Evolutionary conservation across 2,797 vertebrate species (phyloP), one percentile per base, ranked within the genome.

Genomic region (Champsocephalus esox): DNA sequence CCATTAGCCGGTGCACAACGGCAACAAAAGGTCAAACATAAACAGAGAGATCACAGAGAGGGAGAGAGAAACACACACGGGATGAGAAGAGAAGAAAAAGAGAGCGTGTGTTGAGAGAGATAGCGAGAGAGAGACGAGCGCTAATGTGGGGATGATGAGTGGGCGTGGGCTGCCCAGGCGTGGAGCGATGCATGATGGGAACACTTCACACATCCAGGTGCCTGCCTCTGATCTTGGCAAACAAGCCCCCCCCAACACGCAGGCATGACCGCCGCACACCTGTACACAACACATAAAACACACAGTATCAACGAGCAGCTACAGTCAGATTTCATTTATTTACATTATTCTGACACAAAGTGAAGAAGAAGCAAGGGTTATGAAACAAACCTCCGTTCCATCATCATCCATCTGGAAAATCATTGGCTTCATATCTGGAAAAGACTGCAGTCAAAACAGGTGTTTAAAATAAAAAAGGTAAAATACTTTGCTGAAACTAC

Each of bases 21-120:
- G 88, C 85, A 77, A 90, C 90, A 90, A 91, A 91, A 92, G 94
- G 94, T 95, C 94, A 92, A 84, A 89, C 88, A 90, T 87, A 92
- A 90, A 90, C 85, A 70, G 87, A 85, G 86, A 91, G 93, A 92
- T 94, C 92, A 94, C 82, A 87, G 85, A 80, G 90, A 88, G 88
- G 78, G 89, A 91, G 89, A 90, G 80, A 77, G 78, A 87, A 77
- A 89, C 79, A 84, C 61, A 52, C 51, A n/a, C 66, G 13, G 82
- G 82, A 76, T 50, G 88, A 82, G 82, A 77, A 28, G 83, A 75
- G 82, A 88, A 89, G 87, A 77, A 82, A 80, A 38, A 38, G 34
- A 83, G 71, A 71, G 62, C 45, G 60, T 0, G 60, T 0, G 60
- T 57, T 1, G 64, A 10, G 78, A 38, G 84, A 86, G 75, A 84